Evolutionary conservation across 1,140 invertebrate genomes (phyloP).

Genomic region (Anastrepha obliqua): DNA sequence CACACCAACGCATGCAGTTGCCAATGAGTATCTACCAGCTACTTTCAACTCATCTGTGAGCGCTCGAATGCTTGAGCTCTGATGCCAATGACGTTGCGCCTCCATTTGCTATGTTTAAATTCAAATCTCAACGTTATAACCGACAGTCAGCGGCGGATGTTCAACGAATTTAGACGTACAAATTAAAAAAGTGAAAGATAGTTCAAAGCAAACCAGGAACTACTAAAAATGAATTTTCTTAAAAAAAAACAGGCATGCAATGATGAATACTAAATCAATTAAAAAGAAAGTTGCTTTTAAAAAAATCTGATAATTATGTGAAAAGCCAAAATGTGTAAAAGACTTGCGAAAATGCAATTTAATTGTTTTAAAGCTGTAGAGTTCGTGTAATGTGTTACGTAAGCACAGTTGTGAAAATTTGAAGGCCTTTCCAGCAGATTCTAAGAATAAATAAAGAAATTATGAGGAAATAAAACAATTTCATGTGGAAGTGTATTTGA

Average conservation of each 20-base stretch:
- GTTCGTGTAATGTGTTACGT: background rate
- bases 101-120: conserved; percentile 21
- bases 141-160: conserved; percentile 39
- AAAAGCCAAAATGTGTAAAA: background rate
- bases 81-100: background rate
- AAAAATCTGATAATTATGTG: background rate
- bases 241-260: background rate
- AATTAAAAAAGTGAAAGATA: background rate
- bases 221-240: background rate
- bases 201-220: background rate
- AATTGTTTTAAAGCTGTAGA: background rate
- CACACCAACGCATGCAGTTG: background rate
- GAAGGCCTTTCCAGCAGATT: conserved; percentile 1
- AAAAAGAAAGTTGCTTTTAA: background rate
- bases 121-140: conserved; percentile 42
- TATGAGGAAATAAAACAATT: background rate
- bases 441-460: background rate
- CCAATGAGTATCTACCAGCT: conserved; percentile 19
- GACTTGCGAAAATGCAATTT: background rate
- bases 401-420: background rate
- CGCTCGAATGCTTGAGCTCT: conserved; percentile 3
- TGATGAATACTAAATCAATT: background rate
- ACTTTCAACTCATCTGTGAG: background rate
- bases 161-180: conserved; percentile 31
- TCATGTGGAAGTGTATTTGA: background rate